phyloP scores from a whole-genome alignment of 2,113 vertebrate species.

The Paraplagusia blochii region DNA sequence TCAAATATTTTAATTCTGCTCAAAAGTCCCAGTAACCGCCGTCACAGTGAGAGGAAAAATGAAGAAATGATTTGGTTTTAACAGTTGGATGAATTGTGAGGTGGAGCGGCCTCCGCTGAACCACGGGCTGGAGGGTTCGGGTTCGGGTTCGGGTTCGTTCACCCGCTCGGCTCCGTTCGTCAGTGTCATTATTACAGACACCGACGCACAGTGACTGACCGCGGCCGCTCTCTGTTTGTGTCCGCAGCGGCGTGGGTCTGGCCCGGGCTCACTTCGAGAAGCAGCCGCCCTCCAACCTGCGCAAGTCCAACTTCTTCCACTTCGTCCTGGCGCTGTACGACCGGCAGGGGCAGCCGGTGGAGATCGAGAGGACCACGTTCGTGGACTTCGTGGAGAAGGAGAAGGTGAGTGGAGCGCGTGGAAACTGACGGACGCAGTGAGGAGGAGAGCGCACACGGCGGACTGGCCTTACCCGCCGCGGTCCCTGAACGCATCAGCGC shows the following conservation, averaged over 20 bases:
- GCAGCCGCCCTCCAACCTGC: constrained; percentile 96
- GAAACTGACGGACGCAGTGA: background rate
- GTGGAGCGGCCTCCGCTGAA: too few species aligned
- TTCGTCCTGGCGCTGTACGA: constrained; percentile 98
- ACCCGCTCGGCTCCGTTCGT: too few species aligned
- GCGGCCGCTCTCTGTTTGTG: constrained; percentile 71
- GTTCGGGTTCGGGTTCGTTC: too few species aligned
- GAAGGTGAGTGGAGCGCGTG: constrained; percentile 82
- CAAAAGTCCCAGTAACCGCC: too few species aligned
- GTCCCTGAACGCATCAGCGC: constrained; percentile 23
- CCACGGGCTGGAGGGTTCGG: too few species aligned
- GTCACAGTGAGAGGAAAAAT: too few species aligned
- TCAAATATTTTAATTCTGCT: too few species aligned
- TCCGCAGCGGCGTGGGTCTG: constrained; percentile 94
- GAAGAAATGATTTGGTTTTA: background rate
- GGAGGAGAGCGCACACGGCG: too few species aligned
- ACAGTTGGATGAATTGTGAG: too few species aligned
- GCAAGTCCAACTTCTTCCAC: constrained; percentile 99
- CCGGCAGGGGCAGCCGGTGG: constrained; percentile 97
- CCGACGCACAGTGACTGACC: constrained; percentile 5
- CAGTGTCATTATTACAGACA: background rate
- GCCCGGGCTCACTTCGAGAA: constrained; percentile 99
- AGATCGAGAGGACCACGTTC: constrained; percentile 95
- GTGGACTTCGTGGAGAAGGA: constrained; percentile 97
- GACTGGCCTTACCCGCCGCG: too few species aligned